Evolutionary conservation across 2,888 invertebrate genomes (phyloP), one percentile per base, ranked within the genome.

Genomic region (Exephanes ischioxanthus): DNA sequence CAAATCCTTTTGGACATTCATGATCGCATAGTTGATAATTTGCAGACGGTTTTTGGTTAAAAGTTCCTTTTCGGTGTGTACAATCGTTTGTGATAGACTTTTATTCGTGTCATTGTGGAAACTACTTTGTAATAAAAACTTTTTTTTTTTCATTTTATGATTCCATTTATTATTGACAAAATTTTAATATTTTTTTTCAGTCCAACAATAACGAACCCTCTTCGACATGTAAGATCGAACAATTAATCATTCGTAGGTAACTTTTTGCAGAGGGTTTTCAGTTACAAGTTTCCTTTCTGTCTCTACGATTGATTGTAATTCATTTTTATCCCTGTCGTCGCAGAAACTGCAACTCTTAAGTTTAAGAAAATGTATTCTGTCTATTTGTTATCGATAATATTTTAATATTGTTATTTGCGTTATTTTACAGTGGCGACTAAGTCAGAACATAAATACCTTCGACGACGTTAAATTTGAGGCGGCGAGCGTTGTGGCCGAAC

Each of bases 401-500:
- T 30, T 16, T 37, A 14, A 22, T 41, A 16, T 37, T 33, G n/a
- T 71, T n/a, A 55, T 6, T 55, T 37, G n/a, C n/a, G 0, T 1
- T 19, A 22, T 68, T 48, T 45, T 14, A 91, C 95, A 98, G 98
- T 99, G 99, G 99, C 96, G 96, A 90, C 95, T 98, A 77, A 98
- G 98, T 53, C 98, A 98, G 95, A 97, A 97, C 89, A 97, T 98
- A 89, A 97, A 97, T 94, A 96, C 97, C 58, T 98, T 98, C 93
- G 99, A 99, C 94, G 99, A 99, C 94, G 98, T 99, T 19, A 98
- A 98, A 94, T 99, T 99, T 94, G 99, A 99, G 94, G 98, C 99
- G 61, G 99, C 99, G 1, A 98, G 99, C 93, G 96, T 99, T 66
- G 95, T 99, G 86, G 98, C 99, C 0, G 98, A 98, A 92, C 94